Conservation (phyloP, 2,797 vertebrate genomes). For the Acropternis orthonyx region DNA sequence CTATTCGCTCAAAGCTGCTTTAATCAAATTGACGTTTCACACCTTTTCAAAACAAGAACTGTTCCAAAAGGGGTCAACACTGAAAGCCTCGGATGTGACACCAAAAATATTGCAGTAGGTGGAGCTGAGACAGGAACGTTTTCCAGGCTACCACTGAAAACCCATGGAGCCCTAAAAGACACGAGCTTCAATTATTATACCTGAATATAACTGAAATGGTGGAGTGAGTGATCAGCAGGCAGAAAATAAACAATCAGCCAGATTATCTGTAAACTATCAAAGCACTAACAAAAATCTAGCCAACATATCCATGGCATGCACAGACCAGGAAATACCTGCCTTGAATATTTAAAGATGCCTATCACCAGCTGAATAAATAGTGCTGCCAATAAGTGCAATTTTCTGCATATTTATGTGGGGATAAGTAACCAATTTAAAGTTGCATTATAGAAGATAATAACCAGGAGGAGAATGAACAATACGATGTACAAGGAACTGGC, state of each 20-base stretch:
- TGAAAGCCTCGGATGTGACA: neutral
- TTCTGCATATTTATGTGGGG: neutral
- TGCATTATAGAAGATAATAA: neutral
- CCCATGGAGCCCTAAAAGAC: neutral
- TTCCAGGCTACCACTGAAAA: neutral
- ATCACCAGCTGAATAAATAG: neutral
- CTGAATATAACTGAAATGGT: neutral
- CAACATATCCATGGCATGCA: neutral
- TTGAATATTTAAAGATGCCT: neutral
- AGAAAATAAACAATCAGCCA: neutral
- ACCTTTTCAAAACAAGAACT: conserved; percentile 30
- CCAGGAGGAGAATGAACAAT: neutral
- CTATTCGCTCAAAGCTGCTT: neutral
- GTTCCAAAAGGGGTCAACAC: conserved; percentile 1
- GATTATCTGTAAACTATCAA: neutral
- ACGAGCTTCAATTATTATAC: neutral
- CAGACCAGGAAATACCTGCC: neutral
- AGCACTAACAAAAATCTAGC: neutral
- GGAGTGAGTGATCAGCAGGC: neutral
- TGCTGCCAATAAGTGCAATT: neutral
- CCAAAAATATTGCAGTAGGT: neutral
- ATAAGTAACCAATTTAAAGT: conserved; percentile 4
- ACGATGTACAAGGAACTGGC: neutral
- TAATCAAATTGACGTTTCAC: conserved; percentile 59
- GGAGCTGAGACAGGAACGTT: neutral